Conservation (phyloP, 2,797 vertebrate species). For the Naso thynnoides region DNA sequence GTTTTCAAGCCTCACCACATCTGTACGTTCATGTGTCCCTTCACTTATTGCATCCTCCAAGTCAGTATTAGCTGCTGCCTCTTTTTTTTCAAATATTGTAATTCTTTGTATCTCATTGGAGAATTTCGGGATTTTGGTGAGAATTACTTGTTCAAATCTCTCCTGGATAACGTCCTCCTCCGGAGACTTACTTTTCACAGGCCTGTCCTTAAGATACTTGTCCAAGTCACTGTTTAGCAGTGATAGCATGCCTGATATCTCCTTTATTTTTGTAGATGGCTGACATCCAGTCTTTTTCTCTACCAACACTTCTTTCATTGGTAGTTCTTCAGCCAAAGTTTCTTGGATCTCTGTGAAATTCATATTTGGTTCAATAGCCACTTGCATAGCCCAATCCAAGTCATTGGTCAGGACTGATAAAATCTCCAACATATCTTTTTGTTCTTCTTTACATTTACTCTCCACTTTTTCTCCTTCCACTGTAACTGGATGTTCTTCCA, state of each 20-base stretch:
- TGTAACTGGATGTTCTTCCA: neutral
- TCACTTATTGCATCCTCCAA: constrained; percentile 9
- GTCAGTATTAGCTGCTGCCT: neutral
- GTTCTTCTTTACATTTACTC: constrained; percentile 3
- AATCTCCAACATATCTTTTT: constrained; percentile 22
- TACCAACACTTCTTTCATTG: constrained; percentile 34
- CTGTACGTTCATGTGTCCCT: constrained; percentile 16
- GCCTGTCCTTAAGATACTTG: constrained; percentile 40
- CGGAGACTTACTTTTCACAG: constrained; percentile 9
- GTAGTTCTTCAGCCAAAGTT: constrained; percentile 32
- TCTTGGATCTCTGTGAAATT: constrained; percentile 15
- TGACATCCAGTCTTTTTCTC: constrained; percentile 41
- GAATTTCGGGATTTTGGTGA: constrained; percentile 24
- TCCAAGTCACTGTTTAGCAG: constrained; percentile 63
- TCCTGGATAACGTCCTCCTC: constrained; percentile 49
- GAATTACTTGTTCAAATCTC: constrained; percentile 49
- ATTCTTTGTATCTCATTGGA: constrained; percentile 16
- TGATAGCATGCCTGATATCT: constrained; percentile 62
- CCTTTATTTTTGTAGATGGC: constrained; percentile 30
- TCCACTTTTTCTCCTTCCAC: constrained; percentile 4
- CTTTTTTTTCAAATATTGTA: constrained; percentile 21
- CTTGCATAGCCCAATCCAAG: constrained; percentile 22
- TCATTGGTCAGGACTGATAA: constrained; percentile 18
- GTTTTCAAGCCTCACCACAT: constrained; percentile 4
- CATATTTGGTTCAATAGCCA: neutral